These are phyloP conservation scores for Peromyscus californicus DNA, from an alignment of 2,113 vertebrate species.

Conservation along the genomic window DNA sequence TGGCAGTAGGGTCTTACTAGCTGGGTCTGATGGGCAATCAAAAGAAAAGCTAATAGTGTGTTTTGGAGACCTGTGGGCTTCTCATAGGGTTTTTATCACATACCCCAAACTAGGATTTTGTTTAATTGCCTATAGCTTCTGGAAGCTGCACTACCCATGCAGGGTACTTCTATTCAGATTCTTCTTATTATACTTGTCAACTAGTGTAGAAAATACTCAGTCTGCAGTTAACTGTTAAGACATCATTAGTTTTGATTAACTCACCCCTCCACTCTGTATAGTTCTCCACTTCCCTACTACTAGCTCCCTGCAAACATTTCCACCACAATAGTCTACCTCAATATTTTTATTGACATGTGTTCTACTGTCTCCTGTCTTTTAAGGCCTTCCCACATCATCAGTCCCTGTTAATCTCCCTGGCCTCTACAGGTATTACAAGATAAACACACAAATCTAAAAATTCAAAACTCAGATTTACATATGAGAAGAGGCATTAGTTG, in stretches of 20 bases:
- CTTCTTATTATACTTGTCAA: not conserved
- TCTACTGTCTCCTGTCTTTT: not conserved
- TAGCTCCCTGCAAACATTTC: not conserved
- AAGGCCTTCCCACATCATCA: not conserved
- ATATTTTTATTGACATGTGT: not conserved
- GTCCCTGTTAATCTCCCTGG: too few relatives aligned
- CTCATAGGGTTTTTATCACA: not conserved
- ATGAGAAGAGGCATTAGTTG: not conserved
- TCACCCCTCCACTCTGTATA: not conserved
- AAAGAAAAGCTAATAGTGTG: not conserved
- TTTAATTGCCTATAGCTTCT: not conserved
- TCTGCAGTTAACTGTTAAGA: not conserved
- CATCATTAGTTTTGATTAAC: not conserved
- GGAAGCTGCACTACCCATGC: not conserved
- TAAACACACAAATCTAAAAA: not conserved
- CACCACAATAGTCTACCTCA: not conserved
- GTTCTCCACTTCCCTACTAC: not conserved
- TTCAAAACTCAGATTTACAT: not conserved
- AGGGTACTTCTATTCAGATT: not conserved
- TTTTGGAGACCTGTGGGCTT: not conserved
- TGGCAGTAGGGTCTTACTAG: not conserved
- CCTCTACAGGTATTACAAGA: too few relatives aligned
- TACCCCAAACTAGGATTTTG: not conserved
- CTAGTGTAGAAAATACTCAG: not conserved
- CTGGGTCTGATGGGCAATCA: too few relatives aligned